These are phyloP conservation scores for Itoplectis maculator DNA, from an alignment of 2,888 invertebrate species.

Conservation along the genomic window DNA sequence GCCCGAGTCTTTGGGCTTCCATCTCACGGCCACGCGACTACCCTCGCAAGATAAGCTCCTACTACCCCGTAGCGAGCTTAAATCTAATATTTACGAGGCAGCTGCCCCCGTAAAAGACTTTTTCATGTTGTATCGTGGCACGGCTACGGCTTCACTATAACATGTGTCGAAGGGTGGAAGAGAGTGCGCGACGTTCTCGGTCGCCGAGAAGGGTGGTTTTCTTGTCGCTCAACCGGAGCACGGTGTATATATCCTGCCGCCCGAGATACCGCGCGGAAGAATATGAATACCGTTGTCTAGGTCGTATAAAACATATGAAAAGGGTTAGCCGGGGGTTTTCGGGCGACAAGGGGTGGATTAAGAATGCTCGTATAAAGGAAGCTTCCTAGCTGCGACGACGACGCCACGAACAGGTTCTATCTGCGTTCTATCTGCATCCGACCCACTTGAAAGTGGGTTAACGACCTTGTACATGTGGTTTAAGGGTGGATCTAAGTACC, in stretches of 20 bases:
- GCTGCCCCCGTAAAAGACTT: slow-evolving; percentile 56
- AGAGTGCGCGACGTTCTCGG: slow-evolving; percentile 1
- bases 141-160: neutral
- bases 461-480: neutral
- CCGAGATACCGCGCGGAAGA: neutral
- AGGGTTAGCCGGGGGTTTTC: neutral
- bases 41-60: slow-evolving; percentile 33
- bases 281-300: slow-evolving; percentile 13
- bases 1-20: neutral
- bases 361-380: slow-evolving; percentile 18
- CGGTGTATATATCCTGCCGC: neutral
- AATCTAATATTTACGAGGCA: slow-evolving; percentile 51
- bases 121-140: slow-evolving; percentile 24
- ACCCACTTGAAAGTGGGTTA: slow-evolving; percentile 19
- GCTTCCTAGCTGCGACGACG: slow-evolving; percentile 11
- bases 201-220: slow-evolving; percentile 18
- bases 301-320: slow-evolving; percentile 4
- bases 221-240: neutral
- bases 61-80: slow-evolving; percentile 28
- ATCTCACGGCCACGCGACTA: slow-evolving; percentile 1
- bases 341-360: slow-evolving; percentile 14
- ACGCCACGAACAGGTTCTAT: slow-evolving; percentile 8
- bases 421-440: slow-evolving; percentile 27
- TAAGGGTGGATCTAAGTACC: neutral
- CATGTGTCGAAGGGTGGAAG: slow-evolving; percentile 20